phyloP scores from a whole-genome alignment of 1,140 invertebrate genomes.

The Macrotrachela quadricornifera region DNA sequence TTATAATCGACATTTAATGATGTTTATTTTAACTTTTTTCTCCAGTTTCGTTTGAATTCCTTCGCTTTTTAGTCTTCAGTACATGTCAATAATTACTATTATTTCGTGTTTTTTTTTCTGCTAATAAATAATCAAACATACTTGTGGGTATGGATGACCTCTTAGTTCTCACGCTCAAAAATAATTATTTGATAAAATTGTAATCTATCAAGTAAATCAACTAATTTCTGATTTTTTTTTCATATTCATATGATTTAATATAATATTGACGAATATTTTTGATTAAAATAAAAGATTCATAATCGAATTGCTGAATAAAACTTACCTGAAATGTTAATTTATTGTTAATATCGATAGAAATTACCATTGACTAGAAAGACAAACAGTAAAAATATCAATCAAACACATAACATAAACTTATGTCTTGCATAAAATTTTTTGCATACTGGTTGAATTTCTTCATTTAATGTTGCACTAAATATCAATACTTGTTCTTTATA shows the following conservation, averaged over 20 bases:
- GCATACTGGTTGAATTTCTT: conserved; percentile 96
- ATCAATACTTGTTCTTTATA: conserved; percentile 99
- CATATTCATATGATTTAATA: conserved; percentile 96
- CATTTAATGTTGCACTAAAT: conserved; percentile 97
- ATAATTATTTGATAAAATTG: conserved; percentile 94
- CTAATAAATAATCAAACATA: too few relatives aligned
- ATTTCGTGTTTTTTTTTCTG: too few relatives aligned
- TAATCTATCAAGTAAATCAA: conserved; percentile 88
- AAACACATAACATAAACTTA: conserved; percentile 37
- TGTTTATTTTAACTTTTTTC: too few relatives aligned
- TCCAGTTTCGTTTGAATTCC: too few relatives aligned
- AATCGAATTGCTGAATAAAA: too few relatives aligned
- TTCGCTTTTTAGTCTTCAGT: too few relatives aligned
- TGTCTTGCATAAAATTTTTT: conserved; percentile 99
- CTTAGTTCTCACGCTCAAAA: too few relatives aligned
- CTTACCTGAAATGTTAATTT: conserved; percentile 93
- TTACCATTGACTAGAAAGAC: conserved; percentile 74
- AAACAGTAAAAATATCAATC: neutral
- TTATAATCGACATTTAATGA: too few relatives aligned
- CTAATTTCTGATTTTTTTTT: conserved; percentile 97
- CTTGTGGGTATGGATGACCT: too few relatives aligned
- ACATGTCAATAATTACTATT: too few relatives aligned
- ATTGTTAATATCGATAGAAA: conserved; percentile 97
- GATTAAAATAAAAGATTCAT: too few relatives aligned
- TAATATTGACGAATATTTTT: conserved; percentile 97